Evolutionary conservation across 2,888 invertebrate genomes (phyloP), one percentile per base, ranked within the genome.

Genomic region (Leptinotarsa peninsularis): DNA sequence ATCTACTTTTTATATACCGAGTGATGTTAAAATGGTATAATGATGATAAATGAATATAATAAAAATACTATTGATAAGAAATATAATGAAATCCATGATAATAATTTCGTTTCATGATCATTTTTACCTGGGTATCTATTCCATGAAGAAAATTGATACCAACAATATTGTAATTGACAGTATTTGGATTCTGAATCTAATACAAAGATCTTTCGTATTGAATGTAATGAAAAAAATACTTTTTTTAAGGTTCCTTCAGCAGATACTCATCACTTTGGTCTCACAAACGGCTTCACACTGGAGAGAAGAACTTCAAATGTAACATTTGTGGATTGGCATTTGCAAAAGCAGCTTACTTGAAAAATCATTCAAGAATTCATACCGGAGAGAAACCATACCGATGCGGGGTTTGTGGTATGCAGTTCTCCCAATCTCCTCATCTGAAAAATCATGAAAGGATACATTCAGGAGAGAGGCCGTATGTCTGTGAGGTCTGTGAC

Each of bases 251-350:
- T 21, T 92, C 94, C 15, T 94, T 94, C 88, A 94, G 94, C 77
- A 92, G 95, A 85, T 96, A 96, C 88, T 95, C 95, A 56, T 95
- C 95, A 72, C 89, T 96, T 74, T 96, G 96, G 96, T 95, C 95
- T 15, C 96, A 96, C 87, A 96, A 96, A 89, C 93, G 96, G 85
- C 90, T 96, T 80, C 96, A 96, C 88, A 94, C 95, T 17, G 95
- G 92, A 63, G 92, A 92, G 82, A 96, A 96, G 88, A 96, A 96
- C 85, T 96, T 95, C 88, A 96, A 96, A 89, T 96, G 96, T 88
- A 94, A 94, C 80, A 94, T 95, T 77, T 96, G 96, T 88, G 95
- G 96, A 18, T 90, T 96, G 85, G 95, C 95, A 54, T 96, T 96
- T 87, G 96, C 96, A 74, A 96, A 96, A 88, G 95, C 95, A 74